Percentiles rank a stretch among this genome's conserved stretches.
These are phyloP conservation scores for Abramis brama DNA, from an alignment of 2,113 vertebrate genomes.

Conservation along the genomic window DNA sequence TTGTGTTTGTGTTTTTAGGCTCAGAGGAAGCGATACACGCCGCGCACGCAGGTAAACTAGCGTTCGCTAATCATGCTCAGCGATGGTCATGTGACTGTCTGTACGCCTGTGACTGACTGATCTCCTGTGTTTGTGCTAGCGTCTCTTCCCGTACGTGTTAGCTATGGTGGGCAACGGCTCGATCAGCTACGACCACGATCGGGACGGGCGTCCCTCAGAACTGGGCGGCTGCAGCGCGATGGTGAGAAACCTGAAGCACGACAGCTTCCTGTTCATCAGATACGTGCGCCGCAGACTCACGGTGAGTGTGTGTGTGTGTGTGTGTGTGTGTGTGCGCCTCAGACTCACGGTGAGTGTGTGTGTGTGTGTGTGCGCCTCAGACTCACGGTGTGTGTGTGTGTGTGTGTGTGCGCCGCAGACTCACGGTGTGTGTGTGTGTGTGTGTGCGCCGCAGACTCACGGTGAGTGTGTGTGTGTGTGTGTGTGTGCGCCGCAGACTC, in stretches of 20 bases:
- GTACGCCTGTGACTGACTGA: no score
- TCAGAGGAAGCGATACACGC: conserved; percentile 95
- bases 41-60: conserved; percentile 91
- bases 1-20: conserved; percentile 76
- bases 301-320: conserved; percentile 72
- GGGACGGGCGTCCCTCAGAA: conserved; percentile 89
- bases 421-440: no score
- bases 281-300: conserved; percentile 93
- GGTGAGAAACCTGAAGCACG: conserved; percentile 92
- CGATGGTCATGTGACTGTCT: not conserved
- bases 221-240: conserved; percentile 93
- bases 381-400: no score
- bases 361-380: no score
- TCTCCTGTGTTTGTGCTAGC: conserved; percentile 67
- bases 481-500: no score
- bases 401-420: no score
- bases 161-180: conserved; percentile 96
- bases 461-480: no score
- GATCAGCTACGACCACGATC: conserved; percentile 89
- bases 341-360: no score
- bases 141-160: conserved; percentile 90
- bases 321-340: no score
- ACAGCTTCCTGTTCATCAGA: conserved; percentile 94
- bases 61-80: not conserved
- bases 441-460: no score